Conservation (phyloP, 2,113 vertebrate genomes). For the Cyprinodon variegatus region DNA sequence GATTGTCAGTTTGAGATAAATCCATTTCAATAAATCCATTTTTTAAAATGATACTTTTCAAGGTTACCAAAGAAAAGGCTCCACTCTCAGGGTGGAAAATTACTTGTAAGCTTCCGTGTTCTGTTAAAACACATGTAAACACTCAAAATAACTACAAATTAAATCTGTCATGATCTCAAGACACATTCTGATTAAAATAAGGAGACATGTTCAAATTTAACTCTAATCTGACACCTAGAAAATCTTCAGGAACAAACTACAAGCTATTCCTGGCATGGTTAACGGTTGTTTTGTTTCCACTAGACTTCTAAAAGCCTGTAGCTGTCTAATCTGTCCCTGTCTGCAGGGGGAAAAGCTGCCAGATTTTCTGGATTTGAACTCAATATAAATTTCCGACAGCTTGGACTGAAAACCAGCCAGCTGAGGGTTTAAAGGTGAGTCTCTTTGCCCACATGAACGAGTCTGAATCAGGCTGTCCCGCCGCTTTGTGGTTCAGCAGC, state of each 20-base stretch:
- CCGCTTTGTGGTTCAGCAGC: background rate
- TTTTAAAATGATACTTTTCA: no score
- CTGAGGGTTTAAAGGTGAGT: conserved; percentile 15
- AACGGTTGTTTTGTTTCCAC: background rate
- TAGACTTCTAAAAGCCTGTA: background rate
- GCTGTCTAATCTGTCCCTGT: background rate
- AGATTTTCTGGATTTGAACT: background rate
- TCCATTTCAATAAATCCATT: no score
- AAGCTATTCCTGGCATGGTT: background rate
- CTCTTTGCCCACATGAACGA: background rate
- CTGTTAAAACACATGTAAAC: background rate
- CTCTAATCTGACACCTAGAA: background rate
- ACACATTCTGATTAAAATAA: background rate
- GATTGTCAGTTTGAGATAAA: no score
- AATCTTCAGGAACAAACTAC: background rate
- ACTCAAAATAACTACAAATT: background rate
- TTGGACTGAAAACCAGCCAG: background rate
- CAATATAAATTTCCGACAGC: background rate
- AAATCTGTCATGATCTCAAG: background rate
- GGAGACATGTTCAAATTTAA: background rate
- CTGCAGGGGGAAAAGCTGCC: background rate
- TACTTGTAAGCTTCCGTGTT: no score
- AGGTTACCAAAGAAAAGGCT: no score
- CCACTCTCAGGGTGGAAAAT: no score
- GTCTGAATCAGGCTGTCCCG: background rate